Evolutionary conservation across 2,797 vertebrate genomes (phyloP), one percentile per base, ranked within the genome.

Genomic region (Aythya fuligula): DNA sequence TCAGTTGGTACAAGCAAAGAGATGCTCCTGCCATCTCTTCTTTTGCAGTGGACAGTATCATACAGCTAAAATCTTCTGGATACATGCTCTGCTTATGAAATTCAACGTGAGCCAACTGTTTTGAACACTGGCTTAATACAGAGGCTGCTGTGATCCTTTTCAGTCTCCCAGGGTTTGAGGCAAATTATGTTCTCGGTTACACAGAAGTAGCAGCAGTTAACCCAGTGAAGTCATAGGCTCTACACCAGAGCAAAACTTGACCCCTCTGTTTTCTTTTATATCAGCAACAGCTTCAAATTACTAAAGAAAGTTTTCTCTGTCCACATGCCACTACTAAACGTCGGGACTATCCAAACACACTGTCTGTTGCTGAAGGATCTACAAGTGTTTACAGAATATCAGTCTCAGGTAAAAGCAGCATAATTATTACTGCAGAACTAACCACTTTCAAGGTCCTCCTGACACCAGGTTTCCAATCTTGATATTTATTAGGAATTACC

Each of bases 121-220:
- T 94, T 95, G 85, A 95, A 86, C 32, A 62, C 1, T 88, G 86
- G 90, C 49, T 96, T 88, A 94, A 87, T 69, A 82, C 67, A 96
- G 92, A 67, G 94, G 87, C 84, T 92, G 82, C 88, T 58, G 61
- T 81, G 88, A 92, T 94, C 78, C 77, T 91, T 94, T 94, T 91
- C 72, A 75, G 79, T 64, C 93, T 96, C 85, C 56, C 69, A 85
- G 93, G 82, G 87, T 65, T 67, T 85, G 87, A 94, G 94, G 73
- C 94, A 95, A 95, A 94, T 94, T 82, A 87, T 75, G 84, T 88
- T 94, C 93, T 97, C 86, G 89, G 74, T 95, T 92, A 93, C 95
- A 89, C 0, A 13, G 87, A 96, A 95, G 87, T 79, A 93, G 90
- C 85, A 95, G 93, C 92, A 84, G 87, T 91, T 90, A 96, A 92